phyloP scores from a whole-genome alignment of 2,888 invertebrate species.

The Phanerotoma sp. region DNA sequence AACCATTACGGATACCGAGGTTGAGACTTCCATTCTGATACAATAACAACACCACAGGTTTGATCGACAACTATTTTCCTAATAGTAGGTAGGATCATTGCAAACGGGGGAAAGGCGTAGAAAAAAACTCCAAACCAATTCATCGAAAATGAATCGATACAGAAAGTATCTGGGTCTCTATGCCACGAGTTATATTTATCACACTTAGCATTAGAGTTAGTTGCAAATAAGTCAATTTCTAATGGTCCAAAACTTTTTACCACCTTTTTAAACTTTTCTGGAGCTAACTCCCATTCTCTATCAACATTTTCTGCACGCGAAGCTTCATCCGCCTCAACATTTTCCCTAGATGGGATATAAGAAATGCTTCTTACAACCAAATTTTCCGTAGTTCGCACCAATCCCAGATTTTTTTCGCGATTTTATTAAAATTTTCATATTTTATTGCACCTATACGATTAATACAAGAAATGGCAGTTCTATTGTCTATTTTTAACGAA shows the following conservation, averaged over 20 bases:
- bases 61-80: neutral
- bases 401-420: constrained; percentile 10
- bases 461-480: neutral
- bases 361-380: constrained; percentile 15
- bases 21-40: constrained; percentile 21
- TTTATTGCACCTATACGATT: neutral
- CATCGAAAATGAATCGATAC: constrained; percentile 3
- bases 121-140: too few relatives aligned
- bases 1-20: constrained; percentile 22
- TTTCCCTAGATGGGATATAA: constrained; percentile 16
- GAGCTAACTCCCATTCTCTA: constrained; percentile 1
- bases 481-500: neutral
- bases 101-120: too few relatives aligned
- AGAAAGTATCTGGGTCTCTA: neutral
- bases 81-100: too few relatives aligned
- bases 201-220: neutral
- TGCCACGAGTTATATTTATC: neutral
- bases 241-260: neutral
- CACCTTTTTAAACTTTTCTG: neutral
- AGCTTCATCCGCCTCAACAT: constrained; percentile 13
- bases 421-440: neutral
- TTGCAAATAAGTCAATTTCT: neutral
- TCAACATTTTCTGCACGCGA: constrained; percentile 15
- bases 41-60: constrained; percentile 18
- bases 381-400: constrained; percentile 16